A percentile compares a stretch with the other conserved stretches of the same genome.
phyloP scores from a whole-genome alignment of 2,113 vertebrate genomes.

The Spea multiplicata region DNA sequence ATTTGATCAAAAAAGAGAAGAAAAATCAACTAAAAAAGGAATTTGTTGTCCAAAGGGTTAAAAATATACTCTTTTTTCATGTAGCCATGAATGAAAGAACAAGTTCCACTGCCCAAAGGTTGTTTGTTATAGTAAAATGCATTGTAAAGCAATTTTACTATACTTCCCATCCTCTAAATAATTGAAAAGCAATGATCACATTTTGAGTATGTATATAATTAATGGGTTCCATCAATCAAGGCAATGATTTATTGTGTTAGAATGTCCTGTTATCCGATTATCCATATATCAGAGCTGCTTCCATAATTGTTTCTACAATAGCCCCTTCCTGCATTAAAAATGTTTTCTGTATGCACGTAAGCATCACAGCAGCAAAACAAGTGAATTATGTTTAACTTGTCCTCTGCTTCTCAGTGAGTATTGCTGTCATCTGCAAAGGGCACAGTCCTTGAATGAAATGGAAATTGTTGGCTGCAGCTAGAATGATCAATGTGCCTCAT shows the following conservation, averaged over 20 bases:
- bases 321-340: too few species aligned
- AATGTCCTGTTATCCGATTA: background rate
- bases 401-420: background rate
- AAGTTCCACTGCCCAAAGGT: too few species aligned
- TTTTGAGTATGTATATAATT: background rate
- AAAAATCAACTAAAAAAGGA: too few species aligned
- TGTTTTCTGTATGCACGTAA: background rate
- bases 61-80: too few species aligned
- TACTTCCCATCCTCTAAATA: too few species aligned
- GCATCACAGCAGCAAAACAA: background rate
- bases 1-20: too few species aligned
- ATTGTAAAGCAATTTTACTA: too few species aligned
- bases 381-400: background rate
- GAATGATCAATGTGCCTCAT: conserved; percentile 23
- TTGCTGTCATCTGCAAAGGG: background rate
- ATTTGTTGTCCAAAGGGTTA: too few species aligned
- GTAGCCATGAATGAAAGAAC: too few species aligned
- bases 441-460: background rate
- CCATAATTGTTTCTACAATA: too few species aligned
- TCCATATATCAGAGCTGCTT: background rate
- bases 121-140: too few species aligned
- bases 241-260: background rate
- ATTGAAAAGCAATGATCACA: background rate
- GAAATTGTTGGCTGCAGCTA: background rate
- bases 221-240: background rate